phyloP scores from a whole-genome alignment of 2,113 vertebrate genomes.

The Platichthys stellatus region DNA sequence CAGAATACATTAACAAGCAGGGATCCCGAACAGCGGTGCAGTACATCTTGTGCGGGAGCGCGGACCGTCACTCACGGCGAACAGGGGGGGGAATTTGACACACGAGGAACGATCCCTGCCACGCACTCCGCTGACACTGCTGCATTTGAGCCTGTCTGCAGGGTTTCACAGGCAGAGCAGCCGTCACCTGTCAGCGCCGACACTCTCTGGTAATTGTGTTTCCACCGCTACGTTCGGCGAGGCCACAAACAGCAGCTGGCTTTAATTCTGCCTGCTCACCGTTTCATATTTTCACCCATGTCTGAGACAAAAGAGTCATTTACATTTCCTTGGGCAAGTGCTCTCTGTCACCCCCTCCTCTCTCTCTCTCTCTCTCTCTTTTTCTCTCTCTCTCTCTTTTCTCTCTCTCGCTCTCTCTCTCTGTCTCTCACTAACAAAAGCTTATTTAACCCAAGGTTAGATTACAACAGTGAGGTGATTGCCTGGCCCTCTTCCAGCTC shows the following conservation, averaged over 20 bases:
- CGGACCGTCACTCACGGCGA: conserved; percentile 52
- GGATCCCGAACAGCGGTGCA: conserved; percentile 27
- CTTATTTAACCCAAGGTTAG: conserved; percentile 87
- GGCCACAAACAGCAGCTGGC: conserved; percentile 51
- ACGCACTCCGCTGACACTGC: conserved; percentile 51
- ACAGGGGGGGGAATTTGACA: conserved; percentile 46
- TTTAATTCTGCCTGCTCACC: conserved; percentile 47
- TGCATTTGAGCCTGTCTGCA: conserved; percentile 26
- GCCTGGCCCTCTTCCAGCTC: conserved; percentile 88
- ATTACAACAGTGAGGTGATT: conserved; percentile 87
- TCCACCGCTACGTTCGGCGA: conserved; percentile 47
- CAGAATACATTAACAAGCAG: conserved; percentile 60
- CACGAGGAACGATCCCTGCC: conserved; percentile 46
- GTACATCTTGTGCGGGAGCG: conserved; percentile 31
- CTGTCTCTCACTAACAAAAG: conserved; percentile 73
- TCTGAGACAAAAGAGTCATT: conserved; percentile 80
- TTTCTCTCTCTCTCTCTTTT: conserved; percentile 17
- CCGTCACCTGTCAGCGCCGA: conserved; percentile 68
- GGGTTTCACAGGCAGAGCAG: conserved; percentile 54
- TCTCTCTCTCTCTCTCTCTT: background rate
- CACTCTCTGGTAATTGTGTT: conserved; percentile 68
- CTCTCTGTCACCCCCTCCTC: conserved; percentile 11
- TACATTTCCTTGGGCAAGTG: conserved; percentile 76
- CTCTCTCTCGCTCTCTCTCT: conserved; percentile 14
- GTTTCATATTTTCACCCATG: conserved; percentile 71